Evolutionary conservation across 1,140 invertebrate species (phyloP).

Genomic region (Hyles euphorbiae): DNA sequence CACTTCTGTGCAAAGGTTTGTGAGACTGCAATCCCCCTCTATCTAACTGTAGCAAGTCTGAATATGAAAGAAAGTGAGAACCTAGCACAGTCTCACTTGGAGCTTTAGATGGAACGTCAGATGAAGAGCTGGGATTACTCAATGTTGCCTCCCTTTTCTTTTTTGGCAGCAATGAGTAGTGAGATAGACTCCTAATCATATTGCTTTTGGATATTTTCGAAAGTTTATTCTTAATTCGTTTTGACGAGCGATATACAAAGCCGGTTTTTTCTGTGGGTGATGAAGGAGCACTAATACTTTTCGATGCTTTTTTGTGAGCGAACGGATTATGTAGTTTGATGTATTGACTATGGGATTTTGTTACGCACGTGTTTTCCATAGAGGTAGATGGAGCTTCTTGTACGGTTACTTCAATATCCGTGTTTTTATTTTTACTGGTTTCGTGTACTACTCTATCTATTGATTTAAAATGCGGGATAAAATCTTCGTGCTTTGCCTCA

Average conservation of each 20-base stretch:
- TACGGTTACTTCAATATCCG: constrained; percentile 9
- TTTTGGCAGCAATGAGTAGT: constrained; percentile 60
- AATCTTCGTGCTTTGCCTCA: constrained; percentile 18
- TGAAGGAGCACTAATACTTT: constrained; percentile 60
- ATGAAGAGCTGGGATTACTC: constrained; percentile 54
- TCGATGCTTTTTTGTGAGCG: constrained; percentile 51
- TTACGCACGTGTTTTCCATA: constrained; percentile 46
- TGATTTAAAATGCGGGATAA: constrained; percentile 13
- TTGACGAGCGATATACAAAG: constrained; percentile 65
- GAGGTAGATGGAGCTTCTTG: constrained; percentile 15
- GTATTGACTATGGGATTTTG: constrained; percentile 40
- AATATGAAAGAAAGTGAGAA: constrained; percentile 62
- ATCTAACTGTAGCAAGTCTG: constrained; percentile 57
- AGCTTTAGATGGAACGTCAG: constrained; percentile 50
- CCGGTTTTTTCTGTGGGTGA: constrained; percentile 61
- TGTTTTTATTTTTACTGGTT: constrained; percentile 11
- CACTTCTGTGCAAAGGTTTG: constrained; percentile 51
- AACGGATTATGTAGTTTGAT: constrained; percentile 64
- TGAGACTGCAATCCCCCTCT: constrained; percentile 38
- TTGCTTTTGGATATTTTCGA: constrained; percentile 63
- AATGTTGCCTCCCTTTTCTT: constrained; percentile 50
- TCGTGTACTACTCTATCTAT: constrained; percentile 9
- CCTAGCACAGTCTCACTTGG: constrained; percentile 64
- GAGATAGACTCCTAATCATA: constrained; percentile 69
- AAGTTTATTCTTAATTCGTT: constrained; percentile 53